These are phyloP conservation scores for Eunapius fragilis DNA, from an alignment of 37 sponge, comb jelly and placozoan genomes.

Conservation along the genomic window DNA sequence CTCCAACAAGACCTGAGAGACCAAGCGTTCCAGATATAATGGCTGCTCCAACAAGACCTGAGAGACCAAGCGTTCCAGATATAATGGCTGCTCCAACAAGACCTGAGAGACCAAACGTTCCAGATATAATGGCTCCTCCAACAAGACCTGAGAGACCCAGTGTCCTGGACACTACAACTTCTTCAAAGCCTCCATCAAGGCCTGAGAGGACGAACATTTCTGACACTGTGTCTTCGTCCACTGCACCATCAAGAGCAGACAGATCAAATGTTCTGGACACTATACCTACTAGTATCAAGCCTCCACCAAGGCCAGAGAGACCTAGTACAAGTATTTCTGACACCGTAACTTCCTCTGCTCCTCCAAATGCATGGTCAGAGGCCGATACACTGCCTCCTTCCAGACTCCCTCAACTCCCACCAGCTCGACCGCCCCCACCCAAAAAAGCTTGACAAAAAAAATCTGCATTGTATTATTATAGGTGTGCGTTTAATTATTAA, in stretches of 20 bases:
- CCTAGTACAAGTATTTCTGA: background rate
- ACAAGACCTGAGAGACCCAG: background rate
- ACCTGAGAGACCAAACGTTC: background rate
- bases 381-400: background rate
- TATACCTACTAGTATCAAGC: too few species aligned
- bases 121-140: background rate
- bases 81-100: background rate
- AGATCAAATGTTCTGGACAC: background rate
- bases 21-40: background rate
- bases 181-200: background rate
- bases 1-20: background rate
- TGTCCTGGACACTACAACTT: background rate
- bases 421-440: background rate
- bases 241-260: background rate
- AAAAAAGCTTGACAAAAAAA: background rate
- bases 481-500: background rate
- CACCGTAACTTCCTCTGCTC: background rate
- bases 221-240: background rate
- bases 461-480: background rate
- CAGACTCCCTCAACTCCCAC: background rate
- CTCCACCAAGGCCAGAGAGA: background rate
- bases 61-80: background rate
- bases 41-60: background rate
- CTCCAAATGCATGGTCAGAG: background rate
- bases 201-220: too few species aligned